A percentile compares a stretch with the other conserved stretches of the same genome.
Conservation (phyloP, 2,888 invertebrate genomes). For the Lepidonotus clava region DNA sequence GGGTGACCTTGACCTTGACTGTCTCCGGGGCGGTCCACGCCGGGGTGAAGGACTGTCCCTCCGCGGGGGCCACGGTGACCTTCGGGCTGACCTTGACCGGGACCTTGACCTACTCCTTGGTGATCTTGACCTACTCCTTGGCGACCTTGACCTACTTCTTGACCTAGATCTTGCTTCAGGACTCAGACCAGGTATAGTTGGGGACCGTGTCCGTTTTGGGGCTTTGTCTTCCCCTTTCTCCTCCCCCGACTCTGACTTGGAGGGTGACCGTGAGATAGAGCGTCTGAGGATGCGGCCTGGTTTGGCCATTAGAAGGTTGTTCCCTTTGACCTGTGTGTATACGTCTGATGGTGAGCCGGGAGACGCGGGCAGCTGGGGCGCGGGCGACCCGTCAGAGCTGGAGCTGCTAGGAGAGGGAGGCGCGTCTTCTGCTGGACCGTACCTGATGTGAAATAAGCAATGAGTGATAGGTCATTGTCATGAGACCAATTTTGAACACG, state of each 20-base stretch:
- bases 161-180: background rate
- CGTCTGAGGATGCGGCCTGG: conserved; percentile 37
- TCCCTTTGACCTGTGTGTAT: conserved; percentile 31
- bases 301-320: conserved; percentile 33
- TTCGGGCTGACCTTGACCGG: background rate
- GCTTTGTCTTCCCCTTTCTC: background rate
- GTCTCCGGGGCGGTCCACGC: too few relatives aligned
- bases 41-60: background rate
- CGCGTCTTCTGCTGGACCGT: background rate
- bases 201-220: background rate
- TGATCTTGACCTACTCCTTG: background rate
- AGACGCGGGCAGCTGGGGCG: background rate
- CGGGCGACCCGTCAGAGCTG: background rate
- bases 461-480: too few relatives aligned
- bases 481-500: too few relatives aligned
- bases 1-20: background rate
- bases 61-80: conserved; percentile 11
- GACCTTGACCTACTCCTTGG: background rate
- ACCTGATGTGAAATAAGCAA: too few relatives aligned
- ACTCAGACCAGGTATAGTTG: conserved; percentile 1
- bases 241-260: background rate
- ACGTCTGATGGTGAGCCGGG: background rate
- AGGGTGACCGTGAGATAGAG: conserved; percentile 10
- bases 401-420: background rate
- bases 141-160: background rate